A percentile compares a stretch with the other conserved stretches of the same genome.
phyloP scores from a whole-genome alignment of 2,797 vertebrate species.

The Poecilia wingei region DNA sequence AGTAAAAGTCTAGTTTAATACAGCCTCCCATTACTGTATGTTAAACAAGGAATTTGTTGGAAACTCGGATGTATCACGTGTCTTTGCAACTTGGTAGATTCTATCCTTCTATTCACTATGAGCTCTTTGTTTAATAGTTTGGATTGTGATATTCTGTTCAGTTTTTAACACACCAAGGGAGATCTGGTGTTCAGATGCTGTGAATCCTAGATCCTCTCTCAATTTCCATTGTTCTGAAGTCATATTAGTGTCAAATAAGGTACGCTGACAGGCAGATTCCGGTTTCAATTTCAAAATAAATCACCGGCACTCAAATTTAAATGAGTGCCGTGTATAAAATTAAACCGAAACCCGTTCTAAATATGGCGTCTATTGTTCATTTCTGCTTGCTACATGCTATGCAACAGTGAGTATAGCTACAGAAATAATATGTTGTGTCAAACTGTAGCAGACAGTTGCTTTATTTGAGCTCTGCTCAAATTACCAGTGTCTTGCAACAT shows the following conservation, averaged over 20 bases:
- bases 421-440: background rate
- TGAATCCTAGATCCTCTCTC: slow-evolving; percentile 23
- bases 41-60: background rate
- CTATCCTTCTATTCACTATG: background rate
- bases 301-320: background rate
- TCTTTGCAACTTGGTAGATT: background rate
- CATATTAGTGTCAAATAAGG: slow-evolving; percentile 21
- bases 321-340: background rate
- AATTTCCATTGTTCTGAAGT: slow-evolving; percentile 72
- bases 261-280: slow-evolving; percentile 23
- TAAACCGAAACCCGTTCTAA: background rate
- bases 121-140: background rate
- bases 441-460: background rate
- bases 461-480: background rate
- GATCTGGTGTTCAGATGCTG: slow-evolving; percentile 40
- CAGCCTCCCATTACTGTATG: background rate
- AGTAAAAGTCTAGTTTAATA: background rate
- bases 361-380: background rate
- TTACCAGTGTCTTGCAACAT: background rate
- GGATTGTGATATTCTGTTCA: background rate
- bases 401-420: background rate
- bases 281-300: slow-evolving; percentile 54
- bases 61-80: background rate
- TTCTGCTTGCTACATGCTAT: background rate
- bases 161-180: slow-evolving; percentile 36